Evolutionary conservation across 2,113 vertebrate genomes (phyloP).

Genomic region (Pardalotus punctatus): DNA sequence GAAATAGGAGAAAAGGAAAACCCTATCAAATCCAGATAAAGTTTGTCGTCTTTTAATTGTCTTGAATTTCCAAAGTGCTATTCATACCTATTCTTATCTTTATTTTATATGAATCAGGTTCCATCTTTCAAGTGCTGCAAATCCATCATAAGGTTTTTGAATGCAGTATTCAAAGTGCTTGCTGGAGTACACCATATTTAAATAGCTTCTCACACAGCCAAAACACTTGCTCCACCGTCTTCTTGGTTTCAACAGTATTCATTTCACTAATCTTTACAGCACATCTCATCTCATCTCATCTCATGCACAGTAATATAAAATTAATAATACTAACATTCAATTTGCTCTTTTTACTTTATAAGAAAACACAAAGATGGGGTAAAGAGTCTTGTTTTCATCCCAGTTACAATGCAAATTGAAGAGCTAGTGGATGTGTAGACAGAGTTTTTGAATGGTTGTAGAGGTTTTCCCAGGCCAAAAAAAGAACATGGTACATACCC

Average conservation of each 20-base stretch:
- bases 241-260: not conserved
- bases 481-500: not conserved
- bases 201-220: not conserved
- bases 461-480: not conserved
- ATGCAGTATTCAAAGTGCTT: not conserved
- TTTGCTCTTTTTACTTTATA: not conserved
- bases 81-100: not conserved
- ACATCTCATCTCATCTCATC: not conserved
- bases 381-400: not conserved
- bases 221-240: not conserved
- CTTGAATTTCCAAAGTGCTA: not conserved
- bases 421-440: not conserved
- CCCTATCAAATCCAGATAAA: not conserved
- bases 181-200: not conserved
- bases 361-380: not conserved
- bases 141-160: not conserved
- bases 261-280: not conserved
- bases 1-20: not conserved
- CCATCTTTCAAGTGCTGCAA: not conserved
- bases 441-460: not conserved
- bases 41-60: not conserved
- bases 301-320: not conserved
- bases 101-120: not conserved
- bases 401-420: not conserved
- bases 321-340: not conserved